Conservation (phyloP, 2,113 vertebrate species). For the Menidia beryllina region DNA sequence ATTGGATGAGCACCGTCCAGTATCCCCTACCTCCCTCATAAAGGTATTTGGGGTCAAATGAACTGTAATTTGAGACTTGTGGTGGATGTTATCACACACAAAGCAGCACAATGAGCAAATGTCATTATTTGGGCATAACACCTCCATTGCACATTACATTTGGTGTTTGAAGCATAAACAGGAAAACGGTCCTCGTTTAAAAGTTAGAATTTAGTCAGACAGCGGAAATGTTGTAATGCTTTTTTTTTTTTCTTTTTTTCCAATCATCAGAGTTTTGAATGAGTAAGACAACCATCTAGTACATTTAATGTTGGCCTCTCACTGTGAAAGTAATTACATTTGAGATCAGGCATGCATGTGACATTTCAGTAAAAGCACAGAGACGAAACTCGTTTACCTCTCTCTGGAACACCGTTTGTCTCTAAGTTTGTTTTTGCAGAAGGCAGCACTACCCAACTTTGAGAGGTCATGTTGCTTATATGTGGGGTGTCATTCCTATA, state of each 20-base stretch:
- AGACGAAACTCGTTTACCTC: slow-evolving; percentile 40
- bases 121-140: too few relatives aligned
- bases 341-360: slow-evolving; percentile 73
- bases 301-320: slow-evolving; percentile 68
- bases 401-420: slow-evolving; percentile 28
- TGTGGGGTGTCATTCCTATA: too few relatives aligned
- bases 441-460: slow-evolving; percentile 27
- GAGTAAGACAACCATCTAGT: slow-evolving; percentile 48
- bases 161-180: slow-evolving; percentile 37
- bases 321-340: slow-evolving; percentile 75
- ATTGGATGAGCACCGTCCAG: too few relatives aligned
- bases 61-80: too few relatives aligned
- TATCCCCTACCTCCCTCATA: too few relatives aligned
- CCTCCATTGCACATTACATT: slow-evolving; percentile 37
- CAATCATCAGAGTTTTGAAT: slow-evolving; percentile 62
- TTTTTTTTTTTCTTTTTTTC: slow-evolving; percentile 53
- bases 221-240: slow-evolving; percentile 43
- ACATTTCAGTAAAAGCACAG: slow-evolving; percentile 84
- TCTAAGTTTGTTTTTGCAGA: slow-evolving; percentile 34
- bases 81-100: too few relatives aligned
- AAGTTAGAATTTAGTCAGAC: slow-evolving; percentile 59
- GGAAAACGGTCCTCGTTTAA: slow-evolving; percentile 46
- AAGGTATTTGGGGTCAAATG: too few relatives aligned
- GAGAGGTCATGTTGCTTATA: slow-evolving; percentile 28
- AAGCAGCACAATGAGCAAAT: too few relatives aligned